Conservation (phyloP, 2,888 invertebrate species). For the Microctonus aethiopoides region DNA sequence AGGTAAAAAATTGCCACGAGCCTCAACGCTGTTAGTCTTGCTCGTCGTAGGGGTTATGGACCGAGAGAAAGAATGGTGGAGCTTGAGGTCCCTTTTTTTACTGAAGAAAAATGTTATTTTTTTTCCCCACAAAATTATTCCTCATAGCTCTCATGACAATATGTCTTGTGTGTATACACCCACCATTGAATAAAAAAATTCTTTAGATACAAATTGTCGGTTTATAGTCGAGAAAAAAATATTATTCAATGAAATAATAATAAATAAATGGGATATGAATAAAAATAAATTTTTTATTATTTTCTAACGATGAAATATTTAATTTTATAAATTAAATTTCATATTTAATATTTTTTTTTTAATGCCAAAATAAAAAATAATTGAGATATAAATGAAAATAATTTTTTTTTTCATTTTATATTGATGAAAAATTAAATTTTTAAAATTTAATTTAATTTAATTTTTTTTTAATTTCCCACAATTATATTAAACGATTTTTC, state of each 20-base stretch:
- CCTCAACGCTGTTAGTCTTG: slow-evolving; percentile 45
- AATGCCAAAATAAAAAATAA: too few relatives aligned
- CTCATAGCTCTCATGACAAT: slow-evolving; percentile 1
- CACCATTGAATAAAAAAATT: slow-evolving; percentile 1
- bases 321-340: too few relatives aligned
- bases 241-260: neutral
- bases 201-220: neutral
- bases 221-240: neutral
- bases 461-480: too few relatives aligned
- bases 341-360: too few relatives aligned
- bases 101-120: slow-evolving; percentile 52
- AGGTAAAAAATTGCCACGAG: slow-evolving; percentile 55
- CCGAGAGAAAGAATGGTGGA: slow-evolving; percentile 52
- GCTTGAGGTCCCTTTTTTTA: slow-evolving; percentile 19
- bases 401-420: too few relatives aligned
- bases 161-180: neutral
- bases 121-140: slow-evolving; percentile 52
- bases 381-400: too few relatives aligned
- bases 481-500: too few relatives aligned
- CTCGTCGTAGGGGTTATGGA: slow-evolving; percentile 50
- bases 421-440: too few relatives aligned
- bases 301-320: too few relatives aligned
- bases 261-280: too few relatives aligned
- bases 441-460: too few relatives aligned
- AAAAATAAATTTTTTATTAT: too few relatives aligned